phyloP scores from a whole-genome alignment of 1,140 invertebrate species.

The Psilanteris sp. region DNA sequence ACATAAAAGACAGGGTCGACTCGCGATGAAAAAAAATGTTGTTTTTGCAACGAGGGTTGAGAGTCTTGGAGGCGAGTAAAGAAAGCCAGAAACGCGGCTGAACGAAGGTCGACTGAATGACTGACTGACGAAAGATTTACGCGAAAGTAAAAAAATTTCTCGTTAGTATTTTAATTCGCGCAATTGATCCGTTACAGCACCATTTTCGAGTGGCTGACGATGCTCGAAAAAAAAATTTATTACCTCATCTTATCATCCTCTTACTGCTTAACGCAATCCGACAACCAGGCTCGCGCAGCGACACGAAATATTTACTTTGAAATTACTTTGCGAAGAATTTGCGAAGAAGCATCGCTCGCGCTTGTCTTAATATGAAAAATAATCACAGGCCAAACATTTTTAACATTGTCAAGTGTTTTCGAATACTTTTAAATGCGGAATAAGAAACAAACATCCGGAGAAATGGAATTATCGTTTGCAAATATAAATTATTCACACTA shows the following conservation, averaged over 20 bases:
- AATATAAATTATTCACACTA: too few relatives aligned
- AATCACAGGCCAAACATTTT: conserved; percentile 19
- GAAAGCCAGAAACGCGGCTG: conserved; percentile 10
- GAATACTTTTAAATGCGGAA: neutral
- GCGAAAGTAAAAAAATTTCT: conserved; percentile 69
- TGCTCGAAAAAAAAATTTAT: conserved; percentile 45
- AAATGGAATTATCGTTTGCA: too few relatives aligned
- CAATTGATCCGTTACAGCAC: conserved; percentile 70
- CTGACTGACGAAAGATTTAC: conserved; percentile 53
- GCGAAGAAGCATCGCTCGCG: conserved; percentile 2
- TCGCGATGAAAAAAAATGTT: conserved; percentile 42
- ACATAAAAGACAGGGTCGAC: conserved; percentile 48
- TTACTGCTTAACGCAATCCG: conserved; percentile 45
- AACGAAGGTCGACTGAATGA: conserved; percentile 25
- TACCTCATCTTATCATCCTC: conserved; percentile 54
- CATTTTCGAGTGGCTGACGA: conserved; percentile 65
- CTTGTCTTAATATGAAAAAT: conserved; percentile 20
- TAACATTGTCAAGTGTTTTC: neutral
- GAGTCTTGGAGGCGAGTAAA: conserved; percentile 7
- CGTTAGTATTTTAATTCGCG: conserved; percentile 72
- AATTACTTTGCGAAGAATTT: conserved; percentile 41
- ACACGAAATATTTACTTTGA: conserved; percentile 49
- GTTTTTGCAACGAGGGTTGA: conserved; percentile 36
- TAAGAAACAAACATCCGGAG: too few relatives aligned
- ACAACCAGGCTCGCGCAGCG: conserved; percentile 17